Evolutionary conservation across 2,888 invertebrate species (phyloP), one percentile per base, ranked within the genome.

Genomic region (Parasteatoda lunata): DNA sequence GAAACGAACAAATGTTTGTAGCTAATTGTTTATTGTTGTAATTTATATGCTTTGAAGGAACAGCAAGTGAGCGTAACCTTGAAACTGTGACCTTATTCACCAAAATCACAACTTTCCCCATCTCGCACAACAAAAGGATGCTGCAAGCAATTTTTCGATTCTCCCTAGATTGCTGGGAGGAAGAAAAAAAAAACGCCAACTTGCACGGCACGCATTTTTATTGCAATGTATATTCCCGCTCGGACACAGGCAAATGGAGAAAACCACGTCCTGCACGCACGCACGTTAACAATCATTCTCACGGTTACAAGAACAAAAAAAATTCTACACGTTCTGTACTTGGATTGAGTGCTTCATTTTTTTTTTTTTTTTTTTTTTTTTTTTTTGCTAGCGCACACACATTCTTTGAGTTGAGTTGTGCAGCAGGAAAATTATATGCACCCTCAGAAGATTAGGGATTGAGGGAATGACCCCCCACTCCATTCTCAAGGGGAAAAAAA

Each of bases 271-370:
- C 49, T 66, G 77, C 85, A 86, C 80, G 85, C 85, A 86, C 80
- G 85, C 85, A 80, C 79, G 80, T 77, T 86, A 80, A 80, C 77
- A 77, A 80, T 86, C 80, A 80, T 86, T 86, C 85, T 86, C 85
- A 86, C 85, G 85, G 80, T 79, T 79, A 72, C 83, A 65, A 64
- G 11, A 59, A 51, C 13, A 30, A 51, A 66, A 80, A 73, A 54
- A 54, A 77, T 4, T 59, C 11, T 7, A n/a, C 59, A 59, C 59
- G 59, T 59, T 59, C 59, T 30, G 30, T 30, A 59, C 59, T 59
- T 8, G 59, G 54, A n/a, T n/a, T 59, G 9, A 59, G 13, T 7
- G 59, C 59, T 59, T n/a, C 9, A n/a, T 9, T 59, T 59, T n/a
- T n/a, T n/a, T n/a, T n/a, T n/a, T n/a, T n/a, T n/a, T n/a, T n/a